Evolutionary conservation across 2,888 invertebrate genomes (phyloP), one percentile per base, ranked within the genome.

Genomic region (Serripes groenlandicus): DNA sequence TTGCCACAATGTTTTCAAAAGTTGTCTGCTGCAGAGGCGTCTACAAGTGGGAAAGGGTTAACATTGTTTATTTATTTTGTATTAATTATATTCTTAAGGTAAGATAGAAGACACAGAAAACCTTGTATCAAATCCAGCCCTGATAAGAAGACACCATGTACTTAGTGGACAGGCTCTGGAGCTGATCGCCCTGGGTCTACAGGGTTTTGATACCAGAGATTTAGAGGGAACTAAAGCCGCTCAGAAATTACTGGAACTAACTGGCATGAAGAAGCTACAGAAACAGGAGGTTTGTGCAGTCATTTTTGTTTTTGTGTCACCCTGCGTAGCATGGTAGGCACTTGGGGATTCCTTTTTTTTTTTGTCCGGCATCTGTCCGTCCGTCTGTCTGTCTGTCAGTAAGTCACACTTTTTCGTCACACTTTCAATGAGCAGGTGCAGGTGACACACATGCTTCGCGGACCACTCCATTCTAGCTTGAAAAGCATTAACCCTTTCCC

Each of bases 81-180:
- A 21, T 21, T 49, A 21, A 49, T 49, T 30, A 26, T 42, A 5
- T 26, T 7, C 75, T 72, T 21, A 82, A 92, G 92, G 76, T 15
- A 92, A 91, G 76, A 81, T 89, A 35, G 81, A 85, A 21, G 84
- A 85, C 5, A 87, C 64, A 64, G 86, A 84, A 35, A 78, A 85
- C 11, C 84, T 92, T 32, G 58, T 60, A 7, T 80, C 84, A 28
- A 81, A 81, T 54, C 84, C 90, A 28, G 87, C 88, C 30, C 68
- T 92, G 9, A 82, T 81, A 0, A 74, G 91, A 26, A 80, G 86
- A 37, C 92, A 92, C 64, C 77, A 85, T 73, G 85, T 89, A 0
- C 66, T 92, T 72, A 80, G 66, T 42, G 92, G 91, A 32, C 80
- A 82, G 54, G 89, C 89, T 1, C 82, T 79, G 60, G 86, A 90